These are phyloP conservation scores for Chirona hameri DNA, from an alignment of 2,888 invertebrate genomes.

Conservation along the genomic window DNA sequence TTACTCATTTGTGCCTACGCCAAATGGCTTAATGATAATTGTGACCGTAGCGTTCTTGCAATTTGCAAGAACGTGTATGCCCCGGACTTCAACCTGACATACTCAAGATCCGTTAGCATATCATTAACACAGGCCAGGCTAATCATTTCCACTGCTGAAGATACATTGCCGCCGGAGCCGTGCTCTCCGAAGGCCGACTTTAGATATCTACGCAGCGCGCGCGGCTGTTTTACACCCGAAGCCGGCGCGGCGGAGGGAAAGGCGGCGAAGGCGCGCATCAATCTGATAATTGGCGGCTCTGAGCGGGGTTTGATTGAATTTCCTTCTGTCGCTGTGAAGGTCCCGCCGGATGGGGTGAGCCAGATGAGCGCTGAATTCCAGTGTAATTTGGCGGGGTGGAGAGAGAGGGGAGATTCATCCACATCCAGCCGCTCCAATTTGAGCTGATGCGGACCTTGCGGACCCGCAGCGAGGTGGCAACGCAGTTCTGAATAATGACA, in stretches of 20 bases:
- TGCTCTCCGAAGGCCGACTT: too few relatives aligned
- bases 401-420: not conserved
- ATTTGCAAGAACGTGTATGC: too few relatives aligned
- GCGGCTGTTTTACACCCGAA: not conserved
- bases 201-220: not conserved
- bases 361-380: not conserved
- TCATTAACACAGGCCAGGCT: not conserved
- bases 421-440: not conserved
- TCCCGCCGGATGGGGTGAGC: not conserved
- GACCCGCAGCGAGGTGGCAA: not conserved
- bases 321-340: not conserved
- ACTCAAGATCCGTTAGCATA: too few relatives aligned
- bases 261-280: not conserved
- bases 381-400: not conserved
- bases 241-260: not conserved
- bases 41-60: too few relatives aligned
- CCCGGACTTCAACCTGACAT: too few relatives aligned
- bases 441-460: not conserved
- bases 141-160: not conserved
- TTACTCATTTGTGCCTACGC: too few relatives aligned
- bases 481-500: not conserved
- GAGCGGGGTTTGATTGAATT: slow-evolving; percentile 9
- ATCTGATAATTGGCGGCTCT: not conserved
- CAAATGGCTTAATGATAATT: too few relatives aligned
- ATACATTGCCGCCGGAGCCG: not conserved